phyloP scores from a whole-genome alignment of 2,797 vertebrate species.

The Micrastur ruficollis region DNA sequence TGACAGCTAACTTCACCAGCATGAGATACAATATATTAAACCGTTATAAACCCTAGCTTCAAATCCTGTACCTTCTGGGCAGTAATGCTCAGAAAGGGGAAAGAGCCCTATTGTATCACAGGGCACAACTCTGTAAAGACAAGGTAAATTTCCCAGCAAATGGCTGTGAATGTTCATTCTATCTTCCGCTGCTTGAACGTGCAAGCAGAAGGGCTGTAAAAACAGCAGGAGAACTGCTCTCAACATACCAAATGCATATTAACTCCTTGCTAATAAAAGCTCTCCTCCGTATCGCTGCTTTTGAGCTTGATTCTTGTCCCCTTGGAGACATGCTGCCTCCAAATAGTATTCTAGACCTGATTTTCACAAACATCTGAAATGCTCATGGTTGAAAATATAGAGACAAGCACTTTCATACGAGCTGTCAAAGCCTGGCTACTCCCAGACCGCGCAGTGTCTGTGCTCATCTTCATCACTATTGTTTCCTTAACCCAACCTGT shows the following conservation, averaged over 20 bases:
- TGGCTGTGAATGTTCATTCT: not conserved
- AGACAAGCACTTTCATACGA: not conserved
- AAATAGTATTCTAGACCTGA: not conserved
- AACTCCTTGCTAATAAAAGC: not conserved
- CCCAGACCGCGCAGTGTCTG: rapidly evolving
- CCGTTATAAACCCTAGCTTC: not conserved
- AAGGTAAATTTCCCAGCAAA: not conserved
- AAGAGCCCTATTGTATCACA: not conserved
- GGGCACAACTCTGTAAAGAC: not conserved
- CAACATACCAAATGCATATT: not conserved
- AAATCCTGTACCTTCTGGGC: not conserved
- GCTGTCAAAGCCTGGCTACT: not conserved
- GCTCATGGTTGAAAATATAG: not conserved
- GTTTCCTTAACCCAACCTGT: not conserved
- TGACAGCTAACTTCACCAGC: not conserved
- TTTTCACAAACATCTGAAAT: not conserved
- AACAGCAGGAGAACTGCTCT: not conserved
- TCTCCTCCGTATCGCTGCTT: not conserved
- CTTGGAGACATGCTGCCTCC: rapidly evolving
- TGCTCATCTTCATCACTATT: not conserved
- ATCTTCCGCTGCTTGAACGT: not conserved
- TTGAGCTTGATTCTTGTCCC: not conserved
- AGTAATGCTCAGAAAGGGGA: not conserved
- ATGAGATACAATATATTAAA: not conserved
- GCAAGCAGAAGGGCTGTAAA: not conserved